These are phyloP conservation scores for Solenopsis fugax DNA, from an alignment of 1,140 invertebrate genomes.

Conservation along the genomic window DNA sequence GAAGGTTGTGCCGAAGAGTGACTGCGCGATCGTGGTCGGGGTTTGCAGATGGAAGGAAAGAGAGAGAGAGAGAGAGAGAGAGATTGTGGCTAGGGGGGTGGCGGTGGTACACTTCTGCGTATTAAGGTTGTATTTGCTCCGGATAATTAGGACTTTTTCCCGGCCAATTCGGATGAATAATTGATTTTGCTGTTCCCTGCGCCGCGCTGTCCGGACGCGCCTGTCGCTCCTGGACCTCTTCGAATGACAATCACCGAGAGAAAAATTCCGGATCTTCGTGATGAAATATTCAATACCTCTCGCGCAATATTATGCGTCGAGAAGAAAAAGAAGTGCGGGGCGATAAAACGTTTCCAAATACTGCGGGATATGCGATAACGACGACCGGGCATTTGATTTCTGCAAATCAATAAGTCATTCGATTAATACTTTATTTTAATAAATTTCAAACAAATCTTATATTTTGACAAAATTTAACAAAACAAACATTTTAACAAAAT, in stretches of 20 bases:
- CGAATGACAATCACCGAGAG: constrained; percentile 81
- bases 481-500: too few species aligned
- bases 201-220: constrained; percentile 39
- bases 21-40: constrained; percentile 56
- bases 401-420: not conserved
- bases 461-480: not conserved
- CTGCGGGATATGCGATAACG: not conserved
- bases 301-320: constrained; percentile 31
- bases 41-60: constrained; percentile 56
- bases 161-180: constrained; percentile 87
- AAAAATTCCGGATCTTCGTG: constrained; percentile 78
- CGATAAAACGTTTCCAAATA: not conserved
- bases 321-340: constrained; percentile 17
- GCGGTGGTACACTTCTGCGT: constrained; percentile 81
- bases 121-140: constrained; percentile 86
- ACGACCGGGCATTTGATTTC: not conserved
- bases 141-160: constrained; percentile 87
- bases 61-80: not conserved
- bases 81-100: not conserved
- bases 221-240: constrained; percentile 72
- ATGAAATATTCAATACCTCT: constrained; percentile 82
- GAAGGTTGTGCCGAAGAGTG: constrained; percentile 72
- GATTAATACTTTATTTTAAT: not conserved
- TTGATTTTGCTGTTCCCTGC: constrained; percentile 83
- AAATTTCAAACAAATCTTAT: not conserved